phyloP scores from a whole-genome alignment of 2,888 invertebrate genomes.

The Sylvicola fuscatus region DNA sequence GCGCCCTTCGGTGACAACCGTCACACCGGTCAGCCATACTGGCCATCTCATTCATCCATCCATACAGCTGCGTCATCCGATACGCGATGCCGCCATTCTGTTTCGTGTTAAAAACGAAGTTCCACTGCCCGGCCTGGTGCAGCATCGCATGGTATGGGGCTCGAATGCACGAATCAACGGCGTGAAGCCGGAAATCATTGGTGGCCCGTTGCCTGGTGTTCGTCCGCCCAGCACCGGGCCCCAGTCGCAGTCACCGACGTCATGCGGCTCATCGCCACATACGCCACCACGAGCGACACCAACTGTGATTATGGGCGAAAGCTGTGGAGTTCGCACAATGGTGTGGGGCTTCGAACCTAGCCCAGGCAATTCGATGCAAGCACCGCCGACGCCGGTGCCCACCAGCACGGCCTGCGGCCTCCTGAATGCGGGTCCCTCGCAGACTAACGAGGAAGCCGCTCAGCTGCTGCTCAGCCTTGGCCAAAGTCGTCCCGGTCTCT shows the following conservation, averaged over 20 bases:
- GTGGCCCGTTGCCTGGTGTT: constrained; percentile 27
- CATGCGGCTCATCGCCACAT: constrained; percentile 16
- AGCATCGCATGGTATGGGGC: constrained; percentile 31
- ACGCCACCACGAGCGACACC: constrained; percentile 42
- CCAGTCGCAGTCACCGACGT: constrained; percentile 11
- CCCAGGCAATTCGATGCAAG: constrained; percentile 30
- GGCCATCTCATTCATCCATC: constrained; percentile 25
- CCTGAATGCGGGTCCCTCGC: constrained; percentile 13
- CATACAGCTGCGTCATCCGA: constrained; percentile 28
- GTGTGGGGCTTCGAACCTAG: constrained; percentile 39
- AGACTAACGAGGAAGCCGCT: constrained; percentile 39
- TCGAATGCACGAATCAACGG: constrained; percentile 50
- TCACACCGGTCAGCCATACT: constrained; percentile 11
- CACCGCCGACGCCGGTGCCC: constrained; percentile 18
- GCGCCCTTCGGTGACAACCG: constrained; percentile 13
- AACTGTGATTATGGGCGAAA: constrained; percentile 84
- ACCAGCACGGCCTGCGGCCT: neutral
- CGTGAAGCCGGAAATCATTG: constrained; percentile 64
- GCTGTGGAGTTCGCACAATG: constrained; percentile 63
- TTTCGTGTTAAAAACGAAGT: constrained; percentile 26
- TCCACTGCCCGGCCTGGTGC: constrained; percentile 9
- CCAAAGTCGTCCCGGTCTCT: constrained; percentile 29
- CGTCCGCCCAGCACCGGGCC: constrained; percentile 10
- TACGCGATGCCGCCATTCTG: constrained; percentile 23
- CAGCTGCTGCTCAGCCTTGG: constrained; percentile 57